Percentiles rank a stretch among this genome's conserved stretches.
These are phyloP conservation scores for Mystacornis crossleyi DNA, from an alignment of 2,113 vertebrate species.

Conservation along the genomic window DNA sequence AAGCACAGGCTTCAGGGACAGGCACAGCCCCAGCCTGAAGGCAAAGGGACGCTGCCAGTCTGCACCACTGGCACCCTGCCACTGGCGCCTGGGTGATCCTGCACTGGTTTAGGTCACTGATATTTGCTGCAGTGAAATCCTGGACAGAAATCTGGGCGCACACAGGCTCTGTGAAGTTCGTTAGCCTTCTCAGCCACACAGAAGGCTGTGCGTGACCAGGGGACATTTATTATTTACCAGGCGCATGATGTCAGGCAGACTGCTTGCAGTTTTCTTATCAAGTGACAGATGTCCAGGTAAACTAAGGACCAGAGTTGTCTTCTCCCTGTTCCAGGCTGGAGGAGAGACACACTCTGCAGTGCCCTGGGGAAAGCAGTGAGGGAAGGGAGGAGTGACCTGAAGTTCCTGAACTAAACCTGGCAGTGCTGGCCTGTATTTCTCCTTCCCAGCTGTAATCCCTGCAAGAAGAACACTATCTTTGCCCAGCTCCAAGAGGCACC, in stretches of 20 bases:
- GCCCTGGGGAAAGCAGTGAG: not conserved
- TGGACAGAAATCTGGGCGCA: not conserved
- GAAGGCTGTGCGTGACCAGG: fast-evolving
- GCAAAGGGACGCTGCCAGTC: not conserved
- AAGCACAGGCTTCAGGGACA: not conserved
- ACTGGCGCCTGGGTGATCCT: fast-evolving
- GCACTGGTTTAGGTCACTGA: not conserved
- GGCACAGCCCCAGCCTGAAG: not conserved
- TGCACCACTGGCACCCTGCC: not conserved
- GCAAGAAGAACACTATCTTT: not conserved
- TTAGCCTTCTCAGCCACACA: fast-evolving
- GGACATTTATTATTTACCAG: not conserved
- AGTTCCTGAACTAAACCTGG: not conserved
- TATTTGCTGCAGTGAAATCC: not conserved
- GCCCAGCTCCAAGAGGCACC: not conserved
- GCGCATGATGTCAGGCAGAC: not conserved
- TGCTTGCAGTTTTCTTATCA: not conserved
- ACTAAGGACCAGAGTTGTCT: not conserved
- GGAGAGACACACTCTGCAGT: not conserved
- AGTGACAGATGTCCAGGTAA: not conserved
- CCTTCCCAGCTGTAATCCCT: not conserved
- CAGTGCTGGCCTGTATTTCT: not conserved
- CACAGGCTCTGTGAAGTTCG: not conserved
- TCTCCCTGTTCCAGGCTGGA: not conserved
- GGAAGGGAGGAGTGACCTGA: not conserved